Conservation (phyloP, 2,888 invertebrate species). For the Cryptocheilus praepositus region DNA sequence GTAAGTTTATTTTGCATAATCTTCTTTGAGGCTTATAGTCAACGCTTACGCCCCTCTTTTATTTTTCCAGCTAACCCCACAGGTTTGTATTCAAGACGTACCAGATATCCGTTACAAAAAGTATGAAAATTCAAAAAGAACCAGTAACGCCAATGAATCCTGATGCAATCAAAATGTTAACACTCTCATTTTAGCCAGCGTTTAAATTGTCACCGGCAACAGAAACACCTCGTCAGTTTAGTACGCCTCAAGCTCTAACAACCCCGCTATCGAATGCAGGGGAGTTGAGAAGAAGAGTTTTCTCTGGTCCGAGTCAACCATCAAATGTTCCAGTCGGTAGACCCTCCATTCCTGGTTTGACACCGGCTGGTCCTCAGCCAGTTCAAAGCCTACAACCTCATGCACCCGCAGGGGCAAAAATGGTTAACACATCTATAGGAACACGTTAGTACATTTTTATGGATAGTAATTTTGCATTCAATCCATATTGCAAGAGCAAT, state of each 20-base stretch:
- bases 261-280: conserved; percentile 49
- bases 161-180: conserved; percentile 12
- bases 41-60: conserved; percentile 20
- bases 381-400: conserved; percentile 52
- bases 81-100: conserved; percentile 54
- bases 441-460: conserved; percentile 49
- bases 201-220: conserved; percentile 32
- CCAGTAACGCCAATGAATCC: not conserved
- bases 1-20: conserved; percentile 52
- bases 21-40: not conserved
- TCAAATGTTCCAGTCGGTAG: conserved; percentile 46
- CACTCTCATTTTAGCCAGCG: conserved; percentile 51
- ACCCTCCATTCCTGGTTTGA: conserved; percentile 39
- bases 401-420: conserved; percentile 53
- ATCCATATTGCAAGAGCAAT: too few species aligned
- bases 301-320: conserved; percentile 54
- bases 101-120: not conserved
- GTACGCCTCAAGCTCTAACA: conserved; percentile 52
- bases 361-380: conserved; percentile 50
- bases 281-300: conserved; percentile 64
- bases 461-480: too few species aligned
- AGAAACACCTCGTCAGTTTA: conserved; percentile 53
- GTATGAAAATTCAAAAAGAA: conserved; percentile 11
- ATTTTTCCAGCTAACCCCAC: conserved; percentile 65
- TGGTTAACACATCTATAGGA: conserved; percentile 57